These are phyloP conservation scores for Etheostoma cragini DNA, from an alignment of 2,113 vertebrate species.

Conservation along the genomic window DNA sequence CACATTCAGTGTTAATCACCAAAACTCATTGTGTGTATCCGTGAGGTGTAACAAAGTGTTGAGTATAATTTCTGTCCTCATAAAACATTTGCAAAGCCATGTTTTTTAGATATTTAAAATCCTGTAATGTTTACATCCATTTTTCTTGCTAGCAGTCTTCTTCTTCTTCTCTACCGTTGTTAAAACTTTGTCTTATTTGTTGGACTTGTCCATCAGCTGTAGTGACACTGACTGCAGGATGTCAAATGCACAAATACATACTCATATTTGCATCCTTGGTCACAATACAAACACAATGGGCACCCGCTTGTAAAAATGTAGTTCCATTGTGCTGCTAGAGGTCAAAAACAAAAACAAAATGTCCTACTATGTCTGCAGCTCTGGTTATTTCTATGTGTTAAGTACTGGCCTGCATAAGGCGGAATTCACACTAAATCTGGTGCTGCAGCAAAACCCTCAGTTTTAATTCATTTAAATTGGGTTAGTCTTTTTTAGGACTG, in stretches of 20 bases:
- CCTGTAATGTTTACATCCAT: background rate
- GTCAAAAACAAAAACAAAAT: background rate
- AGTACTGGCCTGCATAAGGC: background rate
- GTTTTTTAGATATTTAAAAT: background rate
- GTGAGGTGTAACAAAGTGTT: background rate
- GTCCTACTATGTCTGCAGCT: background rate
- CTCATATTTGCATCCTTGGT: background rate
- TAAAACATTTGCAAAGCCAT: background rate
- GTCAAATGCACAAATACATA: background rate
- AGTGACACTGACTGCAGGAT: background rate
- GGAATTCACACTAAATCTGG: too few relatives aligned
- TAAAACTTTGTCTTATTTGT: background rate
- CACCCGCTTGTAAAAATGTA: background rate
- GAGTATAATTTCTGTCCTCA: background rate
- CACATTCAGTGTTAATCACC: background rate
- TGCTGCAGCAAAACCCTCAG: too few relatives aligned
- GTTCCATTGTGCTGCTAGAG: background rate
- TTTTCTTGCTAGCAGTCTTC: background rate
- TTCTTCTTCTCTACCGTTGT: background rate
- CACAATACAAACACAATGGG: background rate
- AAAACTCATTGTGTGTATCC: background rate
- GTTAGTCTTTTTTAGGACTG: too few relatives aligned
- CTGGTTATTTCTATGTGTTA: background rate
- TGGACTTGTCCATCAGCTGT: background rate
- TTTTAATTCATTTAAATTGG: too few relatives aligned